Base-by-base conservation (phyloP, 2,797 vertebrate species). In the Acanthurus leucopareius region DNA sequence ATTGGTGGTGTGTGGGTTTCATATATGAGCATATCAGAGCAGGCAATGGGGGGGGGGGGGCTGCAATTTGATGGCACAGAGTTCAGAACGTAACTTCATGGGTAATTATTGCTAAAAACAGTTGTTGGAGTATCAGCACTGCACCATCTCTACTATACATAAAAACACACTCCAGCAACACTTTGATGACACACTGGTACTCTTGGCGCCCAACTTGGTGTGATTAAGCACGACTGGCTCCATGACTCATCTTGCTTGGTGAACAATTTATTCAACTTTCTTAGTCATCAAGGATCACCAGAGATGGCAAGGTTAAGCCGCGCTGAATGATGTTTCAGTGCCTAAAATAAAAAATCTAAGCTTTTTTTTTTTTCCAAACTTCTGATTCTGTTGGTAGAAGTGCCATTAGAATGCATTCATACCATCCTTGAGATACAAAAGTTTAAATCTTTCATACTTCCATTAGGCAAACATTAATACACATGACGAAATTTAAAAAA, bases 241-340 rank as follows among this genome's bases (percentile, higher is more conserved):
- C 2, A 32, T 32, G 28, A 32, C 28, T 32, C 28, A 32, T 32
- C 32, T 19, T 40, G 16, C 32, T 47, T 45, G 10, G 15, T 53
- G 7, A 14, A 47, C 5, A 35, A 35, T 5, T 40, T 35, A 13
- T 32, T 64, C 5, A 13, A 22, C 10, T 44, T 28, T 71, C 11
- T 58, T 14, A 32, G 56, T 66, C 16, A 59, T 17, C 48, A 54
- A 13, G 69, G 57, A 56, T 61, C 38, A 42, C 11, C 71, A 68
- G 16, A n/a, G 16, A 52, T 6, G 7, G 22, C 51, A 58, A 61
- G 8, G 51, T 51, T 51, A 49, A 20, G 44, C 62, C 9, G 64
- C 10, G 14, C 3, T 32, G 10, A 67, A 53, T 0, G 9, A 5
- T 45, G 47, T 25, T 69, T 71, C 1, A 10, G 10, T 75, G 35